Percentiles rank a stretch among this genome's conserved stretches.
phyloP scores from a whole-genome alignment of 2,113 vertebrate species.

The Sphyrna mokarran region DNA sequence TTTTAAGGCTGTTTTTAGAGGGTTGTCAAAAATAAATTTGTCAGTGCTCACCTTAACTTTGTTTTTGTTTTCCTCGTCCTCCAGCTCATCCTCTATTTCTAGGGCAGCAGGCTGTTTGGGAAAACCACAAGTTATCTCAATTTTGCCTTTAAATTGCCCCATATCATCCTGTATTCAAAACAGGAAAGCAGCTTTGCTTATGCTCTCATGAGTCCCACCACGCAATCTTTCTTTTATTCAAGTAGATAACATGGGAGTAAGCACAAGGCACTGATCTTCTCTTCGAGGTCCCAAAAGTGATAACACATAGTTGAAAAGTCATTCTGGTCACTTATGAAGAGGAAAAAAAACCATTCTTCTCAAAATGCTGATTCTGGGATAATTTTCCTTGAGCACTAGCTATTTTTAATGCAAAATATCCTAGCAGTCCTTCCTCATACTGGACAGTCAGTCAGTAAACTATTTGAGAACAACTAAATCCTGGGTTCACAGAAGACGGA shows the following conservation, averaged over 20 bases:
- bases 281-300: background rate
- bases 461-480: background rate
- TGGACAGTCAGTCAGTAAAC: background rate
- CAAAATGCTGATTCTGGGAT: background rate
- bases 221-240: background rate
- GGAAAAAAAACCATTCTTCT: background rate
- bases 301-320: background rate
- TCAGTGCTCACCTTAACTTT: constrained; percentile 44
- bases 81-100: constrained; percentile 9
- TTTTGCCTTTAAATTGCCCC: background rate
- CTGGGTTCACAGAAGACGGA: background rate
- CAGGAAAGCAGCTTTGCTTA: background rate
- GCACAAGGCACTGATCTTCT: background rate
- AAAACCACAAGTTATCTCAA: background rate
- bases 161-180: background rate
- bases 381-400: background rate
- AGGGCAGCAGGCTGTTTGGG: background rate
- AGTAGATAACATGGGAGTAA: background rate
- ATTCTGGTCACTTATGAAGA: background rate
- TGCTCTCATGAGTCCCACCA: background rate
- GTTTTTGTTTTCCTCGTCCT: constrained; percentile 43
- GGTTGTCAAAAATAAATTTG: background rate
- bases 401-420: background rate
- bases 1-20: background rate
- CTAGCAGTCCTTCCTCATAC: background rate